Percentiles rank a stretch among this genome's conserved stretches.
Evolutionary conservation across 2,797 vertebrate species (phyloP).

Genomic region (Acrossocheilus fasciatus): DNA sequence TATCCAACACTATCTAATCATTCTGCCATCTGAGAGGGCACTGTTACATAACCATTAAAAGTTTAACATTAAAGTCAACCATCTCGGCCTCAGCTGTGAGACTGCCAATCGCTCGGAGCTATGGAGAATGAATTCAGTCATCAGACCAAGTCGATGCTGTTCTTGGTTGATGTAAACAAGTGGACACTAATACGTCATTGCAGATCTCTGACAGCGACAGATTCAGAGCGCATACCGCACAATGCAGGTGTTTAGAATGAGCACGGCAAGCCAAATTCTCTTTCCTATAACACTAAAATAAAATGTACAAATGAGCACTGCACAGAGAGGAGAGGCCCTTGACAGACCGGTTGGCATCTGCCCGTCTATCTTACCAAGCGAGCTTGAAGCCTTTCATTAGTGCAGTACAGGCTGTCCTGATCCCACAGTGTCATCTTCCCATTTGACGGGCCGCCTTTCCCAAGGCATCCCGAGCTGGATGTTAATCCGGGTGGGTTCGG

Average conservation of each 20-base stretch:
- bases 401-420: conserved; percentile 77
- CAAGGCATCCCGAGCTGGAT: conserved; percentile 77
- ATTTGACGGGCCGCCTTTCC: conserved; percentile 71
- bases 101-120: background rate
- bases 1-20: background rate
- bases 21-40: conserved; percentile 7
- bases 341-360: background rate
- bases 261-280: background rate
- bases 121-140: background rate
- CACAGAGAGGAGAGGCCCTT: background rate
- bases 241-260: conserved; percentile 21
- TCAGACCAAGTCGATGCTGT: background rate
- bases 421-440: conserved; percentile 79
- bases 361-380: conserved; percentile 79
- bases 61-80: background rate
- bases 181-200: background rate
- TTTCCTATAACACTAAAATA: conserved; percentile 36
- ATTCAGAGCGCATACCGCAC: background rate
- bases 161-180: background rate
- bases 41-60: conserved; percentile 19
- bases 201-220: conserved; percentile 14
- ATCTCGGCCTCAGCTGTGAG: background rate
- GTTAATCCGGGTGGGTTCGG: conserved; percentile 60
- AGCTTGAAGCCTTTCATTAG: conserved; percentile 95
- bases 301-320: background rate